Evolutionary conservation across 2,797 vertebrate species (phyloP).

Genomic region (Pygocentrus nattereri): DNA sequence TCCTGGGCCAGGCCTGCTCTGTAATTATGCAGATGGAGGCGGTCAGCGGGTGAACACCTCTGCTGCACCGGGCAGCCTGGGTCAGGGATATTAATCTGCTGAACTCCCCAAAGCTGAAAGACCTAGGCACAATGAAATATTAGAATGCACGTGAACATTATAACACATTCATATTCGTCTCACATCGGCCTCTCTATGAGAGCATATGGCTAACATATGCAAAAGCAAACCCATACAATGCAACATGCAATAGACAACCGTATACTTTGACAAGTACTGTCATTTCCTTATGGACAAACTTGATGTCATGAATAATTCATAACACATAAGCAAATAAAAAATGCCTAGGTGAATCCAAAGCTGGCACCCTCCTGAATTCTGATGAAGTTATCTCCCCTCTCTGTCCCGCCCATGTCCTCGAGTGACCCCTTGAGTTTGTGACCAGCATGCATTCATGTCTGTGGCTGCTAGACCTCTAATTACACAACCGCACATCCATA

Average conservation of each 20-base stretch:
- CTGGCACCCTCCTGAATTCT: constrained; percentile 23
- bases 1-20: constrained; percentile 69
- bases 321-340: background rate
- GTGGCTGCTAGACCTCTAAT: background rate
- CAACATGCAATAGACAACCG: background rate
- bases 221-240: background rate
- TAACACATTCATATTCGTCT: background rate
- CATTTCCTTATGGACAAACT: constrained; percentile 33
- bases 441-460: constrained; percentile 18
- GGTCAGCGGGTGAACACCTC: constrained; percentile 63
- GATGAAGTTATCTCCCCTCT: constrained; percentile 21
- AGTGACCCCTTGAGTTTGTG: constrained; percentile 29
- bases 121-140: constrained; percentile 11
- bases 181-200: background rate
- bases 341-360: background rate
- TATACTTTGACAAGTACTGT: constrained; percentile 18
- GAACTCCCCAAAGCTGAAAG: constrained; percentile 60
- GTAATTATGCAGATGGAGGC: constrained; percentile 74
- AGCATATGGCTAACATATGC: constrained; percentile 11
- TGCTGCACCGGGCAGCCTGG: constrained; percentile 67
- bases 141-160: background rate
- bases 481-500: background rate
- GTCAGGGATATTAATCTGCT: constrained; percentile 73
- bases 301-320: constrained; percentile 39
- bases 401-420: background rate